Conservation (phyloP, 2,113 vertebrate genomes). For the Calidris pygmaea region DNA sequence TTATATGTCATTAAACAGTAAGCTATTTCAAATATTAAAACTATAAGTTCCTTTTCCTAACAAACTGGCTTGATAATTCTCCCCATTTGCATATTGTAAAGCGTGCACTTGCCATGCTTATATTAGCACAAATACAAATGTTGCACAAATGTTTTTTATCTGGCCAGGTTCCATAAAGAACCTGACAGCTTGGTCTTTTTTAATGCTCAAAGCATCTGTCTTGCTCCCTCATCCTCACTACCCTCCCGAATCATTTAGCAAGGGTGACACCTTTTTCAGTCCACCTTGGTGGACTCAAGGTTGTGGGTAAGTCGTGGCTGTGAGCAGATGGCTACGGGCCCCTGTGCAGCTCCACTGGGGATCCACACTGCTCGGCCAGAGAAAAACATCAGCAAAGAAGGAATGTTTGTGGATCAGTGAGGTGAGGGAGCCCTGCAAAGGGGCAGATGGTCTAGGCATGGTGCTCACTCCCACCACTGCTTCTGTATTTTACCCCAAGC, state of each 20-base stretch:
- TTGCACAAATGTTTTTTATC: neutral
- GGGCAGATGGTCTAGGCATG: neutral
- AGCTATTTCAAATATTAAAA: neutral
- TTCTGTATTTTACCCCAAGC: neutral
- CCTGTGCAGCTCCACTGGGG: rapidly evolving
- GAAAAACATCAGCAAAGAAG: neutral
- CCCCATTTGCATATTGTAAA: neutral
- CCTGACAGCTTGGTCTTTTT: neutral
- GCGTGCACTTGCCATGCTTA: neutral
- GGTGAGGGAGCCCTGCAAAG: neutral
- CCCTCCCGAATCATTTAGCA: neutral
- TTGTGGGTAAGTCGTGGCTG: neutral
- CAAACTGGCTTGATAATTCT: neutral
- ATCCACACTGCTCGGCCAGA: rapidly evolving
- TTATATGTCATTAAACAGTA: neutral
- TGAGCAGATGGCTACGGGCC: neutral
- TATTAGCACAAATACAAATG: neutral
- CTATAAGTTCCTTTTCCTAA: neutral
- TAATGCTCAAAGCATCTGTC: neutral
- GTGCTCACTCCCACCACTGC: neutral
- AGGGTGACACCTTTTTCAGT: neutral
- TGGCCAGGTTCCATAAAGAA: neutral
- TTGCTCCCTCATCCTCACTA: neutral
- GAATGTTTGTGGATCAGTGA: neutral
- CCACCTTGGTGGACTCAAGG: neutral